These are phyloP conservation scores for Achatina immaculata DNA, from an alignment of 1,140 invertebrate species.

Conservation along the genomic window DNA sequence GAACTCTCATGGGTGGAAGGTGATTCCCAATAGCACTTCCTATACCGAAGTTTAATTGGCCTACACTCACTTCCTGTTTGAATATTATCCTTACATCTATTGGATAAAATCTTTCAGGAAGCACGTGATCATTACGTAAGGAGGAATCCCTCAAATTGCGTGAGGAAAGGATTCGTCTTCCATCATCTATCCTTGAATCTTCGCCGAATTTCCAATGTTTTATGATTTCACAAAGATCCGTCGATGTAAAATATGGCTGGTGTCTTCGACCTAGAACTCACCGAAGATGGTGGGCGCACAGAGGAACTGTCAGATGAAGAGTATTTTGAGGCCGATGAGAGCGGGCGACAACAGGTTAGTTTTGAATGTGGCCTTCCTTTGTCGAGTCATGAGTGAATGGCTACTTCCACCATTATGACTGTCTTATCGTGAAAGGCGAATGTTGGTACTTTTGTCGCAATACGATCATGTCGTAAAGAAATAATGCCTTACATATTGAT, in stretches of 20 bases:
- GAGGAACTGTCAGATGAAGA: conserved; percentile 78
- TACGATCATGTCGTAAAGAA: no score
- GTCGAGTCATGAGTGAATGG: not conserved
- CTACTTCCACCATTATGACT: not conserved
- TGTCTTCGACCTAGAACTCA: conserved; percentile 90
- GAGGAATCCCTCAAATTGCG: conserved; percentile 44
- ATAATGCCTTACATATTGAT: no score
- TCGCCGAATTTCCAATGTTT: conserved; percentile 27
- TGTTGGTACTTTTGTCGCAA: no score
- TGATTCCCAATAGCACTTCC: not conserved
- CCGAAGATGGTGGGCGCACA: conserved; percentile 77
- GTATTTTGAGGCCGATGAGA: conserved; percentile 40
- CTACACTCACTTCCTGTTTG: not conserved
- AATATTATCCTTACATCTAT: conserved; percentile 2
- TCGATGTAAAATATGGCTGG: conserved; percentile 60
- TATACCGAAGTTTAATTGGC: not conserved
- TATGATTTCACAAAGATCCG: conserved; percentile 38
- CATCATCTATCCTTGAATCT: not conserved
- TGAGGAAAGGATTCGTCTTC: conserved; percentile 31
- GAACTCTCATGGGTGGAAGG: no score
- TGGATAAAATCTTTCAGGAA: conserved; percentile 22
- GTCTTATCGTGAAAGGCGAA: no score
- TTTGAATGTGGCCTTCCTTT: conserved; percentile 1
- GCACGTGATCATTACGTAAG: conserved; percentile 36
- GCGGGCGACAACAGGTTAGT: conserved; percentile 33